Evolutionary conservation across 2,113 vertebrate species (phyloP).

Genomic region (Anas platyrhynchos): DNA sequence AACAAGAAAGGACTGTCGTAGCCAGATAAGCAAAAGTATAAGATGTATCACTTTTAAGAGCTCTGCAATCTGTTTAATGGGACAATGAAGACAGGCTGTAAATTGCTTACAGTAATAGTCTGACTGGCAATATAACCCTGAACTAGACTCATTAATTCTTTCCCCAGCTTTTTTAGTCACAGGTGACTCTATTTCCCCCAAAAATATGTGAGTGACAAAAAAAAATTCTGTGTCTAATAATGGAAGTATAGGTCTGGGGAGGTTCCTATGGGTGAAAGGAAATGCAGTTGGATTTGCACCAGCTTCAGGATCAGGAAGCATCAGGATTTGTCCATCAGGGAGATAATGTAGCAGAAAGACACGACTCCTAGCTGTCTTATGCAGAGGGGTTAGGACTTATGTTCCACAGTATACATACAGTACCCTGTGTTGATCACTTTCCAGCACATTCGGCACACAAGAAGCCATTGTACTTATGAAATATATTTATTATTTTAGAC

Average conservation of each 20-base stretch:
- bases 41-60: background rate
- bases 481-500: background rate
- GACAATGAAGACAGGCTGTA: background rate
- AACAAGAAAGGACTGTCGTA: background rate
- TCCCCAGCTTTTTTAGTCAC: background rate
- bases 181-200: background rate
- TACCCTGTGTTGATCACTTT: background rate
- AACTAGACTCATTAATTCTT: background rate
- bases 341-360: background rate
- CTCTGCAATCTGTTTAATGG: background rate
- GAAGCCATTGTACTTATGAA: background rate
- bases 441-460: background rate
- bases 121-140: background rate
- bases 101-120: background rate
- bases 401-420: background rate
- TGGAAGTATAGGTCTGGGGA: background rate
- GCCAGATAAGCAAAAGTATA: background rate
- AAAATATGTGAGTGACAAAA: background rate
- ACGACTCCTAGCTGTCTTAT: background rate
- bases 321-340: background rate
- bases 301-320: accelerated
- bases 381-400: background rate
- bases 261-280: background rate
- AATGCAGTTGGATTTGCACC: background rate
- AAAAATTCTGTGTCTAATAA: background rate